Base-by-base conservation (phyloP, 2,888 invertebrate species). In the Eurytoma californica region DNA sequence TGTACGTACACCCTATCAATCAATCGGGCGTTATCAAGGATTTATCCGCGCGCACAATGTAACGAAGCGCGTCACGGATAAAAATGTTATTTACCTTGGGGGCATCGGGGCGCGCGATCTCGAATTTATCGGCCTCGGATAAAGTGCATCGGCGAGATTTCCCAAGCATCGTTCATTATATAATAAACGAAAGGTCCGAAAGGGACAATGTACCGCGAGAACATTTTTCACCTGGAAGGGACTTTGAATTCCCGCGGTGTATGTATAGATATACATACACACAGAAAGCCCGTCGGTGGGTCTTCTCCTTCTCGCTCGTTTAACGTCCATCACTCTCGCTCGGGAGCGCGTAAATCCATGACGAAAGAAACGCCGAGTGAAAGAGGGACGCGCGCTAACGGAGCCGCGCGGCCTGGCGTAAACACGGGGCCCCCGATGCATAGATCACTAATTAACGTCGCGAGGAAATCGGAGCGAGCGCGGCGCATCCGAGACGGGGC, bases 381-480 rank as follows among this genome's bases (percentile, higher is more conserved):
- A 39, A 53, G 28, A 39, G n/a, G 67, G 53, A 39, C 39, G 39
- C 39, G 49, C 39, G 67, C 28, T 75, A 79, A 74, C 79, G 79
- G 72, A 73, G 73, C 30, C 30, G 30, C 16, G 24, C n/a, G 30
- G 13, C 28, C 28, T 16, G 30, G 30, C 61, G 28, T 63, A 14
- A 47, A 53, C 30, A 65, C 18, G 28, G n/a, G 49, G 24, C 24
- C 63, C 3, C 53, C 57, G 53, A 73, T 68, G 68, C 61, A 49
- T 73, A 68, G 60, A 70, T 76, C 75, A 61, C 67, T 76, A 80
- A 80, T 80, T 80, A 80, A 80, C 75, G 79, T 80, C 75, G 58
- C 55, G 72, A 30, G 63, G 72, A 80, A 75, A 80, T 76, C 79
- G 75, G 75, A 80, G 79, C 75, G 58, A 58, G 67, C 65, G 65